These are phyloP conservation scores for Calidris pugnax DNA, from an alignment of 2,113 vertebrate species.

Conservation along the genomic window DNA sequence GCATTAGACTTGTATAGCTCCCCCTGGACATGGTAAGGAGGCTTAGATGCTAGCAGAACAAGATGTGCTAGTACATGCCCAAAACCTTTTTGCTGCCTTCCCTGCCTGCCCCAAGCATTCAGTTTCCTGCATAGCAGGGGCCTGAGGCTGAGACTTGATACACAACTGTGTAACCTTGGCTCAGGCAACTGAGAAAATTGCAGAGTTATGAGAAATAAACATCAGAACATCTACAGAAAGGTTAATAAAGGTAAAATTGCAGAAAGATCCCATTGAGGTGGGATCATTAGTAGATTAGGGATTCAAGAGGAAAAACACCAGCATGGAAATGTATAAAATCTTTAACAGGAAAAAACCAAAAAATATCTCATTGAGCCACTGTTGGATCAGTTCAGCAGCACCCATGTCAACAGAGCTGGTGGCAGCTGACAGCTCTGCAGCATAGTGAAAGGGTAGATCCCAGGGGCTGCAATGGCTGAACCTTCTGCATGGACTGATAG, in stretches of 20 bases:
- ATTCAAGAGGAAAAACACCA: neutral
- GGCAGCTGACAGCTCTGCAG: neutral
- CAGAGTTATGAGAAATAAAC: neutral
- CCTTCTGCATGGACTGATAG: neutral
- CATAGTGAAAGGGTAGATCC: neutral
- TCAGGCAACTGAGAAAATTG: neutral
- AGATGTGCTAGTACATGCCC: neutral
- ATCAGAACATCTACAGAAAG: neutral
- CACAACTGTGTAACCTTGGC: neutral
- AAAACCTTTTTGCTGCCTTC: neutral
- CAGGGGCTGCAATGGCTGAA: fast-evolving
- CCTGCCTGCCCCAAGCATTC: neutral
- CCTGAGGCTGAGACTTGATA: neutral
- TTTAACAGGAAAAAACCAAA: neutral
- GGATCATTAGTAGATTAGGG: neutral
- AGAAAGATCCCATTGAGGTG: neutral
- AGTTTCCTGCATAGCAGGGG: neutral
- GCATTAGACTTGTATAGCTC: neutral
- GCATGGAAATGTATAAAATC: neutral
- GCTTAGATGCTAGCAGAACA: neutral
- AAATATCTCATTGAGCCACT: neutral
- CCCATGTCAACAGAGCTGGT: fast-evolving
- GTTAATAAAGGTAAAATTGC: neutral
- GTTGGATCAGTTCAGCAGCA: neutral
- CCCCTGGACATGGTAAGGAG: neutral